Conservation (phyloP, 2,113 vertebrate genomes). For the Megaceryle torquata region DNA sequence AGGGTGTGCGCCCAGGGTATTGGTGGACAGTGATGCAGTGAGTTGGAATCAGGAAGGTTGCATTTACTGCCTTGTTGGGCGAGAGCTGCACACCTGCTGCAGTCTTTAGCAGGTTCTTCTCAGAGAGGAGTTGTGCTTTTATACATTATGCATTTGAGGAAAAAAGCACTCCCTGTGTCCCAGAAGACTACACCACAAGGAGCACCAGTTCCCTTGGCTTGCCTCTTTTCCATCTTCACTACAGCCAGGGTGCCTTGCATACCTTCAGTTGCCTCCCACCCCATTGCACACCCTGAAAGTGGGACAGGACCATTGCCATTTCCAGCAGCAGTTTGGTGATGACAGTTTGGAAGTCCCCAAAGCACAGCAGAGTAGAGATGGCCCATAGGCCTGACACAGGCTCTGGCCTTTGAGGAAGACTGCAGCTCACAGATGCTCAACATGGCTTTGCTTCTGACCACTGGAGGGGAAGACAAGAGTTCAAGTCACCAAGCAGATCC, state of each 20-base stretch:
- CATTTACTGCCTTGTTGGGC: background rate
- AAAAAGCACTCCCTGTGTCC: background rate
- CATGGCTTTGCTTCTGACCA: background rate
- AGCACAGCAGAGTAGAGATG: background rate
- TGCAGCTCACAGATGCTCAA: background rate
- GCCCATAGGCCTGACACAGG: background rate
- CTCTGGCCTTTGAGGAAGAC: background rate
- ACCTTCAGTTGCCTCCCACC: background rate
- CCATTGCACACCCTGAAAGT: background rate
- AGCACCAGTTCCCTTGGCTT: background rate
- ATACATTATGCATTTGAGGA: background rate
- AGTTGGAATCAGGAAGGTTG: background rate
- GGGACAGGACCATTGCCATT: background rate
- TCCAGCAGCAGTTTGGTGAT: background rate
- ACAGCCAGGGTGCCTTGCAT: background rate
- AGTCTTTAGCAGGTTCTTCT: background rate
- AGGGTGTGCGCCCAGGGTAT: background rate
- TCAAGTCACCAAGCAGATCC: background rate
- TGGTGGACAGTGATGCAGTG: fast-evolving
- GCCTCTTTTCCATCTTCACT: background rate
- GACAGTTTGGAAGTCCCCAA: background rate
- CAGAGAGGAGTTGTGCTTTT: background rate
- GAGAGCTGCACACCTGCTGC: background rate
- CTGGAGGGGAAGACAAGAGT: background rate
- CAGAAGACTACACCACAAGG: background rate